Percentiles rank a stretch among this genome's conserved stretches.
Conservation (phyloP, 2,113 vertebrate genomes). For the Muntiacus muntjak region DNA sequence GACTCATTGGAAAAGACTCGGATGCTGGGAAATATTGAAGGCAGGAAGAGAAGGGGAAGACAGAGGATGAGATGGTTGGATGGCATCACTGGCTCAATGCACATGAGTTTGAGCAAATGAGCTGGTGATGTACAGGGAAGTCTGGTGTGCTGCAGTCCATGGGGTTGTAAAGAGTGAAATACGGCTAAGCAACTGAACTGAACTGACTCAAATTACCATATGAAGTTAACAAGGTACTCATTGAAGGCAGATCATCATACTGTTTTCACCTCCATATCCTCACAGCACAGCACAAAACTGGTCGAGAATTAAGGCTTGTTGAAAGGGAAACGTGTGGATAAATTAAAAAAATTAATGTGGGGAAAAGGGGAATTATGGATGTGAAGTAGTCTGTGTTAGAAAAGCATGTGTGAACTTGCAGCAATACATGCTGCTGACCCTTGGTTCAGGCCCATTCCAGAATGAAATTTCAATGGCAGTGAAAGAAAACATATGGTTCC, state of each 20-base stretch:
- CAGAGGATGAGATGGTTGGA: not conserved
- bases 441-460: not conserved
- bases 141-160: not conserved
- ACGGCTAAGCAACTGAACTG: not conserved
- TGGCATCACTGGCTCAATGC: not conserved
- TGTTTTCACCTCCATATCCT: not conserved
- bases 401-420: not conserved
- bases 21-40: not conserved
- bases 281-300: not conserved
- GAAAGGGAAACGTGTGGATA: not conserved
- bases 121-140: not conserved
- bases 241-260: not conserved
- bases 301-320: not conserved
- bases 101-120: not conserved
- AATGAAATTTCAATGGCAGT: not conserved
- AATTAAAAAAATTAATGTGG: not conserved
- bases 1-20: not conserved
- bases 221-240: not conserved
- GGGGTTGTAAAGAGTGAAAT: not conserved
- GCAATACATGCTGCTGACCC: not conserved
- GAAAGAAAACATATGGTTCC: constrained; percentile 42
- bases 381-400: not conserved
- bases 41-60: not conserved
- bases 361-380: not conserved
- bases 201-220: not conserved